These are phyloP conservation scores for Cheilosia soror DNA, from an alignment of 2,888 invertebrate species.

Conservation along the genomic window DNA sequence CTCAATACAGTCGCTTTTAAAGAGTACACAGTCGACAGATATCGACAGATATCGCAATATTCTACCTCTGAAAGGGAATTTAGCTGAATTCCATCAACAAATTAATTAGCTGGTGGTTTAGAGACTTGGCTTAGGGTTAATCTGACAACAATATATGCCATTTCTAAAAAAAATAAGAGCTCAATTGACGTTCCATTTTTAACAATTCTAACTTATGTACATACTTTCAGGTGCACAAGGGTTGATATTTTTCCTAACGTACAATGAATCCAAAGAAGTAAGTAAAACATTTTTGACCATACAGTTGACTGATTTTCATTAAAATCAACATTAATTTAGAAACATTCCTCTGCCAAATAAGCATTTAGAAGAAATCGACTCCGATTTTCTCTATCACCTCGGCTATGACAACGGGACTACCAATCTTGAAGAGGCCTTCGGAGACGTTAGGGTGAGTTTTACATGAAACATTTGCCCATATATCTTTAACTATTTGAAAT, in stretches of 20 bases:
- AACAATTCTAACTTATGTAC: neutral
- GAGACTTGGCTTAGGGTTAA: no score
- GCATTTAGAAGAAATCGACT: slow-evolving; percentile 91
- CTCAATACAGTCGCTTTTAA: no score
- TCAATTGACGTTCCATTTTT: neutral
- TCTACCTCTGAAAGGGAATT: no score
- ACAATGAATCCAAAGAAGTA: slow-evolving; percentile 5
- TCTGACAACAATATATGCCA: neutral
- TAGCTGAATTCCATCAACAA: no score
- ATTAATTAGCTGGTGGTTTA: no score
- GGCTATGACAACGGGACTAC: slow-evolving; percentile 93
- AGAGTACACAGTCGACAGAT: no score
- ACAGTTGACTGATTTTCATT: neutral
- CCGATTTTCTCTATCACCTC: slow-evolving; percentile 95
- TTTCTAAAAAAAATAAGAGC: neutral
- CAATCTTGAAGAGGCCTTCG: slow-evolving; percentile 95
- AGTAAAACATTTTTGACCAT: neutral
- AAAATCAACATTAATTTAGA: neutral
- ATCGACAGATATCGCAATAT: no score
- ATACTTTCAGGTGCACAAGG: neutral
- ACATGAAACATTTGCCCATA: neutral
- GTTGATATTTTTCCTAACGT: no score
- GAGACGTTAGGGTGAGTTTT: slow-evolving; percentile 92
- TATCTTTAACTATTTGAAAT: neutral
- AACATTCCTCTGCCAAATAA: slow-evolving; percentile 25